phyloP scores from a whole-genome alignment of 2,113 vertebrate genomes.

The Alosa alosa region DNA sequence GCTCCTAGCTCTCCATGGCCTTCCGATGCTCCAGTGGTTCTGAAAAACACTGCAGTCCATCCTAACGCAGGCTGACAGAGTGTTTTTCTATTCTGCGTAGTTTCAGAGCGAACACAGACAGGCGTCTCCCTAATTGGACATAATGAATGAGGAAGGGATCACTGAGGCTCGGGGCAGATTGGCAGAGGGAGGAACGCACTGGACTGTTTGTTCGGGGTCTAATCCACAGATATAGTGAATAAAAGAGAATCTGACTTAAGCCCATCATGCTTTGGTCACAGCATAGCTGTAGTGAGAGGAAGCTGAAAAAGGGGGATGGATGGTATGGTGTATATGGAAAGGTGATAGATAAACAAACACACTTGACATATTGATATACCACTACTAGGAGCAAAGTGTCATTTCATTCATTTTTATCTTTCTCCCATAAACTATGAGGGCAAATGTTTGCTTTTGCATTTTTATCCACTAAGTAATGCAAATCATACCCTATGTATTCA shows the following conservation, averaged over 20 bases:
- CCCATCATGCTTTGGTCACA: not conserved
- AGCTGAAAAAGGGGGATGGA: not conserved
- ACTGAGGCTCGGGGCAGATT: not conserved
- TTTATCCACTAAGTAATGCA: not conserved
- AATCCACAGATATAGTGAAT: not conserved
- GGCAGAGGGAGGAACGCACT: not conserved
- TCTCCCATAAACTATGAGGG: no score
- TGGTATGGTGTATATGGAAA: not conserved
- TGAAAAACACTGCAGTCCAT: constrained; percentile 15
- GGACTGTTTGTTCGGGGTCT: not conserved
- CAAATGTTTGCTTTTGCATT: no score
- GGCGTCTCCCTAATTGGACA: constrained; percentile 61
- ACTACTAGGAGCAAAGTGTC: not conserved
- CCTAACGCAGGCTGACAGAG: constrained; percentile 61
- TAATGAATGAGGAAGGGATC: constrained; percentile 55
- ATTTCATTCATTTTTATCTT: no score
- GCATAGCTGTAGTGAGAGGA: not conserved
- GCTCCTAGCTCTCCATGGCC: constrained; percentile 31
- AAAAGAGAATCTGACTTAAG: not conserved
- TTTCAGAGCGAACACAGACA: constrained; percentile 42
- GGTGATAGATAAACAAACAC: not conserved
- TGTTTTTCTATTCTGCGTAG: constrained; percentile 59
- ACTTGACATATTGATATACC: not conserved
- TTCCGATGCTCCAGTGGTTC: constrained; percentile 55
- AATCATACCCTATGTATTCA: not conserved